Base-by-base conservation (phyloP, 2,888 invertebrate species). In the Ectemnius cavifrons region DNA sequence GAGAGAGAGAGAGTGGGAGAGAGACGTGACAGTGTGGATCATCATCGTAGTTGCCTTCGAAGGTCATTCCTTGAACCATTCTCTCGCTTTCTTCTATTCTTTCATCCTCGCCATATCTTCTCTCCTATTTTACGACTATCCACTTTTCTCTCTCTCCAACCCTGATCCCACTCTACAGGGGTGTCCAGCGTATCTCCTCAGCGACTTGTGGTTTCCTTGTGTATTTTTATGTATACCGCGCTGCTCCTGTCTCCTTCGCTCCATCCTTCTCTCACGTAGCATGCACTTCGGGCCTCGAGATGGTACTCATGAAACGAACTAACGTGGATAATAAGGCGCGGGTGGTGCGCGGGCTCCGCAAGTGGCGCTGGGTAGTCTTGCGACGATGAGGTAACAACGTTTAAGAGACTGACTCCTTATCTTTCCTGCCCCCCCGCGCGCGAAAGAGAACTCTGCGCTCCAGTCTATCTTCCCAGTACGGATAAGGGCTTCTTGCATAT, bases 21-120 rank as follows among this genome's bases (percentile, higher is more conserved):
- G 68, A 60, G 52, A 63, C 83, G 84, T 87, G 84, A 84, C 85
- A 87, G 84, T 86, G 86, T 84, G 82, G 80, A 86, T 86, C 84
- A 82, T 75, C 59, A 56, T 66, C 49, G 78, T 78, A 37, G 69
- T 73, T 66, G 70, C 67, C 64, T 59, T 66, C 67, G 68, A 18
- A 57, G 27, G 63, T 61, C 46, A 4, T 47, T 52, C 57, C 18
- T 6, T 16, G 18, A 16, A 13, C 11, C 20, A 57, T 58, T 60
- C 4, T 20, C 20, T 52, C 58, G 20, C 6, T 27, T 63, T 23
- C 46, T 37, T 66, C 49, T 57, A 58, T 67, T 6, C 52, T 52
- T 5, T 13, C 16, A 52, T 16, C 16, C 52, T 13, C n/a, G n/a
- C 52, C 52, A 52, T 52, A 16, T 16, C 16, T 16, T 4, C 16